A percentile compares a stretch with the other conserved stretches of the same genome.
Conservation (phyloP, 2,888 invertebrate species). For the Platynereis dumerilii region DNA sequence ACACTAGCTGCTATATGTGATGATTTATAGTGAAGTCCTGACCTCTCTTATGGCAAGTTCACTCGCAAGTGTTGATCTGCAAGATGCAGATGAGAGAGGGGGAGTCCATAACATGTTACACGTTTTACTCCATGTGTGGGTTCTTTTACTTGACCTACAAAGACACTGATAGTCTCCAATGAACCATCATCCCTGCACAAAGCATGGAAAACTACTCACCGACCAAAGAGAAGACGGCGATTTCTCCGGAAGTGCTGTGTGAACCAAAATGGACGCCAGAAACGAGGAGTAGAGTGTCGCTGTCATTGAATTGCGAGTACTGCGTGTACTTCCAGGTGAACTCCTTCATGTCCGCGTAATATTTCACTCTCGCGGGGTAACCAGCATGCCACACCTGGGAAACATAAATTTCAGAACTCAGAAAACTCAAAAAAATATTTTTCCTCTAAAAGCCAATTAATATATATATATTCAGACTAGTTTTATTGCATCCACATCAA, state of each 20-base stretch:
- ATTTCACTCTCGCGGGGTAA: slow-evolving; percentile 71
- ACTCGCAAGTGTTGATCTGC: too few relatives aligned
- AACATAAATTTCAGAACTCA: background rate
- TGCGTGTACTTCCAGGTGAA: slow-evolving; percentile 88
- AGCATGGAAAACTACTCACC: slow-evolving; percentile 64
- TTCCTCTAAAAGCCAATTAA: too few relatives aligned
- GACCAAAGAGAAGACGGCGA: slow-evolving; percentile 81
- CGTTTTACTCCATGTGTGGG: too few relatives aligned
- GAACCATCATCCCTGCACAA: too few relatives aligned
- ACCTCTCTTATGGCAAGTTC: too few relatives aligned
- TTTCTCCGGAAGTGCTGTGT: slow-evolving; percentile 83
- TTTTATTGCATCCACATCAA: too few relatives aligned
- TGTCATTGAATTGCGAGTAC: slow-evolving; percentile 83
- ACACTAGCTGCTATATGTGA: too few relatives aligned
- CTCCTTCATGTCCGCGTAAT: slow-evolving; percentile 78
- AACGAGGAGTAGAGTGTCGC: slow-evolving; percentile 79
- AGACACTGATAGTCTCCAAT: background rate
- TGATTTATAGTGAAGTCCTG: too few relatives aligned
- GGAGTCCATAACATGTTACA: too few relatives aligned
- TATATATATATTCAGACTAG: too few relatives aligned
- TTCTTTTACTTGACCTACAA: too few relatives aligned
- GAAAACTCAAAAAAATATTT: background rate
- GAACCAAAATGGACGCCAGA: slow-evolving; percentile 84
- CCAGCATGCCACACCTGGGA: slow-evolving; percentile 77
- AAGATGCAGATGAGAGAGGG: too few relatives aligned